A percentile compares a stretch with the other conserved stretches of the same genome.
Evolutionary conservation across 2,888 invertebrate genomes (phyloP).

Genomic region (Xanthia icteritia): DNA sequence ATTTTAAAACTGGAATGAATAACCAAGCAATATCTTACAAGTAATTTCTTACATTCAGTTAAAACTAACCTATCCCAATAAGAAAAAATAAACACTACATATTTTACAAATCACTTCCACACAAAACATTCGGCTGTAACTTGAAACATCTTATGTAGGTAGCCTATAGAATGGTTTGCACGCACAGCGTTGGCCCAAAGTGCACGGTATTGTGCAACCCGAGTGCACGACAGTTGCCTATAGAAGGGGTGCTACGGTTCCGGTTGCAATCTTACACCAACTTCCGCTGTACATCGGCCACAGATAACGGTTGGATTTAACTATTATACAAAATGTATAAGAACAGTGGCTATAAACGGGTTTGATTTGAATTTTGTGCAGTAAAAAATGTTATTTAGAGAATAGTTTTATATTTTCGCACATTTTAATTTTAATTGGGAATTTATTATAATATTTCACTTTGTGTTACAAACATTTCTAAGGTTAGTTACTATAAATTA

Average conservation of each 20-base stretch:
- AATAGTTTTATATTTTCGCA: background rate
- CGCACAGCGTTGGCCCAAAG: conserved; percentile 40
- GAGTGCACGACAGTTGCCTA: conserved; percentile 69
- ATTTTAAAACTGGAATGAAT: background rate
- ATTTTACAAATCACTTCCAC: background rate
- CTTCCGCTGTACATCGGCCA: conserved; percentile 77
- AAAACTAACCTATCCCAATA: background rate
- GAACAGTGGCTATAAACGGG: conserved; percentile 5
- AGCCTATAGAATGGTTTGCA: conserved; percentile 4
- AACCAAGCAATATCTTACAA: background rate
- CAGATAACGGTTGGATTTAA: conserved; percentile 55
- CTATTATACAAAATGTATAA: conserved; percentile 45
- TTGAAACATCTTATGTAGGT: conserved; percentile 10
- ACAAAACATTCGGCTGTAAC: background rate
- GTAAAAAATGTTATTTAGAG: background rate
- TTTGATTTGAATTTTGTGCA: background rate
- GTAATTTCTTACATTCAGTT: background rate
- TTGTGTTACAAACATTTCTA: background rate
- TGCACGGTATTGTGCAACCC: conserved; percentile 71
- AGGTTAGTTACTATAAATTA: background rate
- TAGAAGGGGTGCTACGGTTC: conserved; percentile 82
- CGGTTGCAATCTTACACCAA: conserved; percentile 87
- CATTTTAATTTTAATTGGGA: background rate
- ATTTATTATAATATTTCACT: background rate
- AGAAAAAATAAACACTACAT: background rate